Evolutionary conservation across 2,113 vertebrate species (phyloP).

Genomic region (Xenotilapia leptura): DNA sequence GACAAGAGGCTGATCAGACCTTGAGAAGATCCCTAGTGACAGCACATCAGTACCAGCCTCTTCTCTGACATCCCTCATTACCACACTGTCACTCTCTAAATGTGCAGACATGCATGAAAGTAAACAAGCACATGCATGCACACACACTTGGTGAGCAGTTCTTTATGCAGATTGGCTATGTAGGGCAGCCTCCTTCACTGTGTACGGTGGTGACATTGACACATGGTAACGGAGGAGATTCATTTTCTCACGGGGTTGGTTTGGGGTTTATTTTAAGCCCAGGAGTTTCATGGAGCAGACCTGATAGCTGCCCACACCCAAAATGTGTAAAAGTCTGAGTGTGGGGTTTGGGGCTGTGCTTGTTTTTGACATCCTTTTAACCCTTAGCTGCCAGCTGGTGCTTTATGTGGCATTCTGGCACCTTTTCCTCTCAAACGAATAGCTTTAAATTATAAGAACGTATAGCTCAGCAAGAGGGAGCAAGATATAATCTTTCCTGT

Average conservation of each 20-base stretch:
- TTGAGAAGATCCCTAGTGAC: conserved; percentile 40
- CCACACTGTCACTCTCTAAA: conserved; percentile 33
- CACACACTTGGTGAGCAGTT: conserved; percentile 3
- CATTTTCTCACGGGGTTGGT: conserved; percentile 20
- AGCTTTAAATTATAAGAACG: not conserved
- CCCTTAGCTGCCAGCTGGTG: not conserved
- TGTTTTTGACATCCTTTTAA: not conserved
- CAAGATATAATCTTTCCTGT: not conserved
- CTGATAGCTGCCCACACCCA: not conserved
- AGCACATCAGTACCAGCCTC: conserved; percentile 28
- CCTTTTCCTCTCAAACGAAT: not conserved
- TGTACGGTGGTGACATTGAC: conserved; percentile 31
- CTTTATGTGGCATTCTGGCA: not conserved
- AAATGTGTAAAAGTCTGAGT: not conserved
- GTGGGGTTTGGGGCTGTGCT: not conserved
- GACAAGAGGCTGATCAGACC: conserved; percentile 27
- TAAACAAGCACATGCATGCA: not conserved
- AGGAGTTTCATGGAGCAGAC: not conserved
- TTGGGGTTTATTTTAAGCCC: conserved; percentile 22
- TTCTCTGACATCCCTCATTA: conserved; percentile 41
- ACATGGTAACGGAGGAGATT: conserved; percentile 38
- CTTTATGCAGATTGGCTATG: conserved; percentile 42
- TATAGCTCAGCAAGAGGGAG: not conserved
- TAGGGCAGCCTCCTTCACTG: conserved; percentile 36
- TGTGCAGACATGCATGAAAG: conserved; percentile 22